These are phyloP conservation scores for Biston betularia DNA, from an alignment of 2,888 invertebrate species.

Conservation along the genomic window DNA sequence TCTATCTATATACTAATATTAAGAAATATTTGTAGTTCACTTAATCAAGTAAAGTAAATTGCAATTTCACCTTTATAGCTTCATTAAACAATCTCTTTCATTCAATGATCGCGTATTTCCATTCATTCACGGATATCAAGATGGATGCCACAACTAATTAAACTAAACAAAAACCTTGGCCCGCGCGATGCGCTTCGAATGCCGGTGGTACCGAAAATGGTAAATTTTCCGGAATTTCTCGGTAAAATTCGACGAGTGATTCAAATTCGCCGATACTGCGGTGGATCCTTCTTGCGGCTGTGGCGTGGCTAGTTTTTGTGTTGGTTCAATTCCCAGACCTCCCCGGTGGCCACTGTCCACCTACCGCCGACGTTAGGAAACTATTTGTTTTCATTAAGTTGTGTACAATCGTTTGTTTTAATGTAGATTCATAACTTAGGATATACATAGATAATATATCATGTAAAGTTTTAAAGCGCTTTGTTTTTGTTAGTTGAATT, in stretches of 20 bases:
- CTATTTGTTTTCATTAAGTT: constrained; percentile 2
- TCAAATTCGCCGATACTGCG: constrained; percentile 45
- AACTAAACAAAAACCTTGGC: constrained; percentile 26
- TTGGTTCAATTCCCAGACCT: constrained; percentile 46
- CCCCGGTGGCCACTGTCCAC: constrained; percentile 33
- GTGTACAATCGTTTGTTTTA: neutral
- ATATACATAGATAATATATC: no score
- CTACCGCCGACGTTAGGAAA: constrained; percentile 22
- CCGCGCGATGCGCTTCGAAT: constrained; percentile 33
- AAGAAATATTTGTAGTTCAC: no score
- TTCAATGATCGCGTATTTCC: constrained; percentile 23
- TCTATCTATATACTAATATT: no score
- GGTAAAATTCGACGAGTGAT: constrained; percentile 45
- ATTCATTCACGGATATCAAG: constrained; percentile 43
- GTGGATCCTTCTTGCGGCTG: constrained; percentile 45
- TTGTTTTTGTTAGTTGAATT: no score
- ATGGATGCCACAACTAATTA: constrained; percentile 40
- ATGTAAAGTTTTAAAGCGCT: no score
- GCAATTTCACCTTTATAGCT: neutral
- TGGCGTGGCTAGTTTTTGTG: constrained; percentile 53
- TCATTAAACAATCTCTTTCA: constrained; percentile 6
- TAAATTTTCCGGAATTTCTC: constrained; percentile 51
- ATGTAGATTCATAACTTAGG: no score
- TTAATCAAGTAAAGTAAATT: neutral
- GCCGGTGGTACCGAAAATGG: constrained; percentile 43